Evolutionary conservation across 1,140 invertebrate species (phyloP), one percentile per base, ranked within the genome.

Genomic region (Lepidurus apus): DNA sequence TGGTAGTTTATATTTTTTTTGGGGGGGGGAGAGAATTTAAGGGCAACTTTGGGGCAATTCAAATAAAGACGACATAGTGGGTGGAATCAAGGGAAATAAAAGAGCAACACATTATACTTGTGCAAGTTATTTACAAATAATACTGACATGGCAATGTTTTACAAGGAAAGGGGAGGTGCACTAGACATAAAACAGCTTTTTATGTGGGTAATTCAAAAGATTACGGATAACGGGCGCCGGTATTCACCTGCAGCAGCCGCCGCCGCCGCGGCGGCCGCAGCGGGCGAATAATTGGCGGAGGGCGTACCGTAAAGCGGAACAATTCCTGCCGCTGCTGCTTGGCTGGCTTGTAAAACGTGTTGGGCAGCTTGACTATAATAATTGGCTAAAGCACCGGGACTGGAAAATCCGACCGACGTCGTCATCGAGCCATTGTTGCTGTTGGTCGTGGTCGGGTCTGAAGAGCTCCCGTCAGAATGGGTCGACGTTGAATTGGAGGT

Each of bases 171-270:
- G 13, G 17, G 45, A 1, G 45, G 53, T 7, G 53, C 21, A 65
- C 17, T 13, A 65, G 53, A 65, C 53, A 10, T 7, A 65, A 65
- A 21, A 65, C 10, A 47, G 6, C 17, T 47, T 17, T 65, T 65
- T 17, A 65, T 65, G 13, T 8, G n/a, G 34, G 43, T 47, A 42
- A 21, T 76, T 45, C 92, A 95, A 88, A 94, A 94, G 88, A 94
- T 93, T 79, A 94, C 93, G 47, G 93, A 92, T 11, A 94, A 85
- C 1, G 93, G 93, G 82, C 93, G 88, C 78, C 92, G 87, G 84
- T 93, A 94, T 82, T 94, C 93, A 24, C 80, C 89, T 87, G 43
- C 85, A 76, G 86, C 87, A 0, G 87, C 88, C 17, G 85, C 88
- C 81, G 90, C 76, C 89, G 76, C 87, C 84, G 77, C 88, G 85